These are phyloP conservation scores for Leptonema lineaticorne DNA, from an alignment of 1,140 invertebrate genomes.

Conservation along the genomic window DNA sequence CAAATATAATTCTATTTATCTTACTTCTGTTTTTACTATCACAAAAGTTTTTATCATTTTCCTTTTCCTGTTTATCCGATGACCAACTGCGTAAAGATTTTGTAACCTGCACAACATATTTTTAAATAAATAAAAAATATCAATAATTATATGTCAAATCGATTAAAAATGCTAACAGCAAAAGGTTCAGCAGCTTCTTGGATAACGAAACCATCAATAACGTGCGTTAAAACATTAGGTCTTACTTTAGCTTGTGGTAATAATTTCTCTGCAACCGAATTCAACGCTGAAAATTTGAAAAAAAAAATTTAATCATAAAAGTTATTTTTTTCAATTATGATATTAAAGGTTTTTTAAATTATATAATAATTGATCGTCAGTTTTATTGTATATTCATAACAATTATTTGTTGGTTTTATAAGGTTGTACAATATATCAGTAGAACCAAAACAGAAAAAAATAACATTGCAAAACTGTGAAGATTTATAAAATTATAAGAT, in stretches of 20 bases:
- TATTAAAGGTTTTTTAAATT: too few relatives aligned
- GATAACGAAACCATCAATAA: conserved; percentile 96
- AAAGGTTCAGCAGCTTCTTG: conserved; percentile 91
- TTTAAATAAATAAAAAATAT: conserved; percentile 41
- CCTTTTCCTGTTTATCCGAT: conserved; percentile 54
- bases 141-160: neutral
- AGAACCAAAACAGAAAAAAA: too few relatives aligned
- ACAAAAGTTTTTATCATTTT: conserved; percentile 50
- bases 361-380: too few relatives aligned
- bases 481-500: too few relatives aligned
- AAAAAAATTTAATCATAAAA: neutral
- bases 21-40: conserved; percentile 22
- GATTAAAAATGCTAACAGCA: conserved; percentile 66
- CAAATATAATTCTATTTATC: neutral
- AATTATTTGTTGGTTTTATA: too few relatives aligned
- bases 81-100: conserved; percentile 45
- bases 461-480: too few relatives aligned
- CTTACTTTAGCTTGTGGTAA: conserved; percentile 93
- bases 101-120: conserved; percentile 52
- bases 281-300: conserved; percentile 17
- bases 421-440: too few relatives aligned
- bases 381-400: too few relatives aligned
- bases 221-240: conserved; percentile 93
- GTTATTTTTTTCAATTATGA: too few relatives aligned
- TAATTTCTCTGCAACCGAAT: conserved; percentile 60